A percentile compares a stretch with the other conserved stretches of the same genome.
phyloP scores from a whole-genome alignment of 1,140 invertebrate species.

The Apis dorsata region DNA sequence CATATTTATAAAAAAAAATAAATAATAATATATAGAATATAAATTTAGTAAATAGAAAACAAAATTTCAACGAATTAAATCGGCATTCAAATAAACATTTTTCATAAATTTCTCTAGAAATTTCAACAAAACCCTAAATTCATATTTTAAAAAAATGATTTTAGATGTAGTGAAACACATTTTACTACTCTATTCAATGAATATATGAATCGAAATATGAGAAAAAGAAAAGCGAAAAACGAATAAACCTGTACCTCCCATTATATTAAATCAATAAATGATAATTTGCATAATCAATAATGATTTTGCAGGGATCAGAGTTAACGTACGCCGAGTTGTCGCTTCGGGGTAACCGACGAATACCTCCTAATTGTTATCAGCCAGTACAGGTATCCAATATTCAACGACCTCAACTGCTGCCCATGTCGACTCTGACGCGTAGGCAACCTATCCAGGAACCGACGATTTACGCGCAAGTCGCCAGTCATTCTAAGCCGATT shows the following conservation, averaged over 20 bases:
- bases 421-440: conserved; percentile 80
- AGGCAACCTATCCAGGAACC: conserved; percentile 80
- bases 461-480: conserved; percentile 84
- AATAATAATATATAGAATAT: too few species aligned
- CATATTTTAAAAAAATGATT: too few species aligned
- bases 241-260: neutral
- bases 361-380: conserved; percentile 77
- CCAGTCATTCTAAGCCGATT: conserved; percentile 77
- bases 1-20: too few species aligned
- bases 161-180: too few species aligned
- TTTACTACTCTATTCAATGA: neutral
- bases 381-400: conserved; percentile 78
- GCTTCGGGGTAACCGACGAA: conserved; percentile 74
- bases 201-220: neutral
- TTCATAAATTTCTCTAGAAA: too few species aligned
- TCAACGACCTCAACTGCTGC: conserved; percentile 75
- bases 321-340: conserved; percentile 83
- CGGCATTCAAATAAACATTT: too few species aligned
- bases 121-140: too few species aligned
- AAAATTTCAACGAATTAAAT: too few species aligned
- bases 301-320: conserved; percentile 76
- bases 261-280: conserved; percentile 2
- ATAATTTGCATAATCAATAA: conserved; percentile 20
- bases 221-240: too few species aligned
- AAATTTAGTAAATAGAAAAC: too few species aligned